Percentiles rank a stretch among this genome's conserved stretches.
phyloP scores from a whole-genome alignment of 2,888 invertebrate genomes.

The Hydraecia micacea region DNA sequence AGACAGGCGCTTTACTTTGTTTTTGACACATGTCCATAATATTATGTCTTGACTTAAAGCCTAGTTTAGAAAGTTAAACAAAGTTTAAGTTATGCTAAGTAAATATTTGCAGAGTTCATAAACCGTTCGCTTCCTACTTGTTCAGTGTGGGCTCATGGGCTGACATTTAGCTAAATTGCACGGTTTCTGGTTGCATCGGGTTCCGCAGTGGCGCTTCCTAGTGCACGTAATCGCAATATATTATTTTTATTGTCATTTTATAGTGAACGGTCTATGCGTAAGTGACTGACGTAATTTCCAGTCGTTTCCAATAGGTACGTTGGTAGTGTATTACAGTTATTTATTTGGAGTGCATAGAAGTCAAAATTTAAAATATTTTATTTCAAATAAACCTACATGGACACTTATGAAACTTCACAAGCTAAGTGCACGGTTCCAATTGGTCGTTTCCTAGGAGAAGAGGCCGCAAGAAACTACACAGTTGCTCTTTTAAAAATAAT shows the following conservation, averaged over 20 bases:
- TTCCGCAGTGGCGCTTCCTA: conserved; percentile 37
- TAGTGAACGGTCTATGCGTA: background rate
- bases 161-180: conserved; percentile 43
- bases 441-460: no score
- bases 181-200: conserved; percentile 44
- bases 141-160: conserved; percentile 14
- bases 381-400: no score
- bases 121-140: conserved; percentile 38
- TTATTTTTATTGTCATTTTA: conserved; percentile 38
- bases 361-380: background rate
- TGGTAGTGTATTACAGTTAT: background rate
- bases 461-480: no score
- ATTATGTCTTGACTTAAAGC: background rate
- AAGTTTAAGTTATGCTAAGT: background rate
- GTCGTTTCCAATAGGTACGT: background rate
- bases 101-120: conserved; percentile 24
- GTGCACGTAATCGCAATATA: conserved; percentile 19
- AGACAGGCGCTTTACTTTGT: no score
- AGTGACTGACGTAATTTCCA: background rate
- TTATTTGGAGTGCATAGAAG: background rate
- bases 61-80: conserved; percentile 13
- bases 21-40: background rate
- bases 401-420: no score
- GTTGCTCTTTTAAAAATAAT: no score
- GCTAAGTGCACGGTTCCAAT: no score